phyloP scores from a whole-genome alignment of 2,888 invertebrate species.

The Palloptera scutellata region DNA sequence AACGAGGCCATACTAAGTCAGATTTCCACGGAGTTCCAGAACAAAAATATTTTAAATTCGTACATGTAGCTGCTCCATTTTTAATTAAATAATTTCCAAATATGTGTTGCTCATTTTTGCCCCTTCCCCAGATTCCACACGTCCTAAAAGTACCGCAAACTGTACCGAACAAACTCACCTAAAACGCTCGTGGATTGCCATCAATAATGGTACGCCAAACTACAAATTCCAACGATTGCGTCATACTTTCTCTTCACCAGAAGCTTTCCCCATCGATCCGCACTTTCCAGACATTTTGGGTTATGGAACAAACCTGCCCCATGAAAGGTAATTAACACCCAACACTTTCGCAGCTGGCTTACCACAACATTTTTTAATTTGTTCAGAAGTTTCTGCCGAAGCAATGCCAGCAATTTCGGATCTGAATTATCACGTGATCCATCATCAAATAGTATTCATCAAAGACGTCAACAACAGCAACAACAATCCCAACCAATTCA shows the following conservation, averaged over 20 bases:
- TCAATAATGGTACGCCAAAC: slow-evolving; percentile 53
- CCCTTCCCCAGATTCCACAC: slow-evolving; percentile 39
- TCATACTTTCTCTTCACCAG: slow-evolving; percentile 61
- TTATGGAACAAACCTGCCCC: slow-evolving; percentile 61
- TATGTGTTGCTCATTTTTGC: no score
- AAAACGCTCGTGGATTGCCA: slow-evolving; percentile 61
- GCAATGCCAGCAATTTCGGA: slow-evolving; percentile 60
- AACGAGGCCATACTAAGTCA: no score
- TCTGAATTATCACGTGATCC: slow-evolving; percentile 61
- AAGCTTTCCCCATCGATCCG: slow-evolving; percentile 54
- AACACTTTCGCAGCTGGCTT: neutral
- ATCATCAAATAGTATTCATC: slow-evolving; percentile 41
- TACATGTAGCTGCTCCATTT: no score
- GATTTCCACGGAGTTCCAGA: no score
- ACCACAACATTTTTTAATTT: neutral
- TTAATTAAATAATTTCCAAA: no score
- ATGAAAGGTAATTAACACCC: slow-evolving; percentile 50
- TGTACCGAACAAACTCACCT: slow-evolving; percentile 60
- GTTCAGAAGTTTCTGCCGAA: slow-evolving; percentile 47
- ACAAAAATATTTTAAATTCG: no score
- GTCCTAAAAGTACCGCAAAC: slow-evolving; percentile 48
- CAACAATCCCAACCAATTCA: slow-evolving; percentile 17
- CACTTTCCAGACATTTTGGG: slow-evolving; percentile 54
- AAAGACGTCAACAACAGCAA: slow-evolving; percentile 20
- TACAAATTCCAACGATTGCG: slow-evolving; percentile 58